Conservation (phyloP, 2,888 invertebrate species). For the Pseudoips prasinana region DNA sequence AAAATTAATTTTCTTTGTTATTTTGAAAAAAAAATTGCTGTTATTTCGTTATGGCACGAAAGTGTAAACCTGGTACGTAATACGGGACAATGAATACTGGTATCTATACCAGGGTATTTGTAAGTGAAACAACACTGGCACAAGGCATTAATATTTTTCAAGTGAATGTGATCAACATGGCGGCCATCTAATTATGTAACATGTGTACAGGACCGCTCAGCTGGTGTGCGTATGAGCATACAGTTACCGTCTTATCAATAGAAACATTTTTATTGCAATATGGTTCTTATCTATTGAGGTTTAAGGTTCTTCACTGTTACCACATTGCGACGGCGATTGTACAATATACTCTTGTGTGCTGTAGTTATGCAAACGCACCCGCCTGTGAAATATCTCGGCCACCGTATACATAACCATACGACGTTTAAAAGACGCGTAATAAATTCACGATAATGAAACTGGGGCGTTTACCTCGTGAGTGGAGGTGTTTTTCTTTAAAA, state of each 20-base stretch:
- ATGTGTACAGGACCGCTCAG: conserved; percentile 43
- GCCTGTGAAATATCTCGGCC: conserved; percentile 47
- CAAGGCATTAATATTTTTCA: conserved; percentile 14
- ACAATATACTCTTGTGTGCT: no score
- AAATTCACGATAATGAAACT: conserved; percentile 44
- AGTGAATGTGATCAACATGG: conserved; percentile 25
- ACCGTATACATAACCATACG: conserved; percentile 31
- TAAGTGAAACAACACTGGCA: background rate
- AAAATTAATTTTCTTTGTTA: no score
- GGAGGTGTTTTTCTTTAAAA: conserved; percentile 17
- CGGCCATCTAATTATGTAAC: conserved; percentile 33
- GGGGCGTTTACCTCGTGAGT: conserved; percentile 29
- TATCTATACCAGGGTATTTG: no score
- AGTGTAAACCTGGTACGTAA: no score
- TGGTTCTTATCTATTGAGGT: no score
- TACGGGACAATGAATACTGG: no score
- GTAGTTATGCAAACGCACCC: conserved; percentile 48
- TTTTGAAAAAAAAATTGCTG: no score
- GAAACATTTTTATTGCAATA: no score
- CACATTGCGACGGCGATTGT: no score
- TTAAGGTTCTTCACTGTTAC: no score
- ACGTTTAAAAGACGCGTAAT: conserved; percentile 32
- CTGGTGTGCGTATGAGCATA: conserved; percentile 20
- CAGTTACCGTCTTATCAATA: no score
- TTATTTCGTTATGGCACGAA: no score